phyloP scores from a whole-genome alignment of 1,140 invertebrate genomes.

The Macrocentrus cingulum region DNA sequence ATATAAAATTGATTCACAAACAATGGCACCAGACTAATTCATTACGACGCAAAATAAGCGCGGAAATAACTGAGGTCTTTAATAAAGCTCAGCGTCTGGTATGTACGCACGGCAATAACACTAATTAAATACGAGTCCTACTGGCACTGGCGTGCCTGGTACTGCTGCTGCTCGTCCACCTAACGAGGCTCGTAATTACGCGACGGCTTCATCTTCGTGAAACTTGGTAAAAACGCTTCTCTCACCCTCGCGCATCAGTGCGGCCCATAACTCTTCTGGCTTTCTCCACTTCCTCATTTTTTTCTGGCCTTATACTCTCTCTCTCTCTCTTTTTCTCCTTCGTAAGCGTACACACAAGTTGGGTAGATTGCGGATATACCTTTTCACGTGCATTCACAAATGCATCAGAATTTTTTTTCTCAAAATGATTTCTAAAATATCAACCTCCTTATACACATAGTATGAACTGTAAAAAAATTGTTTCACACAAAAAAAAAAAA shows the following conservation, averaged over 20 bases:
- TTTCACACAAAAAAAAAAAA: too few relatives aligned
- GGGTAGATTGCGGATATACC: neutral
- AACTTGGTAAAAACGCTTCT: conserved; percentile 49
- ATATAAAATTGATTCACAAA: too few relatives aligned
- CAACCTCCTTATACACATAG: too few relatives aligned
- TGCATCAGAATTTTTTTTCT: too few relatives aligned
- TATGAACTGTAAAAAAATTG: too few relatives aligned
- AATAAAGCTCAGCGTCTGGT: conserved; percentile 33
- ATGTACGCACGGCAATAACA: conserved; percentile 43
- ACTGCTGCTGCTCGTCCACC: conserved; percentile 35
- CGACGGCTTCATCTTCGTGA: conserved; percentile 56
- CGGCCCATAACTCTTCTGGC: conserved; percentile 44
- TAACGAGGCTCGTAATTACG: conserved; percentile 58
- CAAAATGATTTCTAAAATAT: too few relatives aligned
- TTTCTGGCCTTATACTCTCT: neutral
- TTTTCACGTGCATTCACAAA: too few relatives aligned
- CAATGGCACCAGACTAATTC: too few relatives aligned
- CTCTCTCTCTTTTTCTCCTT: conserved; percentile 14
- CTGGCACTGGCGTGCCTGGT: conserved; percentile 40
- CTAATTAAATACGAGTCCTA: conserved; percentile 55
- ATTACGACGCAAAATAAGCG: neutral
- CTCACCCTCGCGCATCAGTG: conserved; percentile 2
- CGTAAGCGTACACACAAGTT: neutral
- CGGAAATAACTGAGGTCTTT: conserved; percentile 25
- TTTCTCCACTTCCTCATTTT: conserved; percentile 14